Base-by-base conservation (phyloP, 2,888 invertebrate species). In the Coelopa pilipes region DNA sequence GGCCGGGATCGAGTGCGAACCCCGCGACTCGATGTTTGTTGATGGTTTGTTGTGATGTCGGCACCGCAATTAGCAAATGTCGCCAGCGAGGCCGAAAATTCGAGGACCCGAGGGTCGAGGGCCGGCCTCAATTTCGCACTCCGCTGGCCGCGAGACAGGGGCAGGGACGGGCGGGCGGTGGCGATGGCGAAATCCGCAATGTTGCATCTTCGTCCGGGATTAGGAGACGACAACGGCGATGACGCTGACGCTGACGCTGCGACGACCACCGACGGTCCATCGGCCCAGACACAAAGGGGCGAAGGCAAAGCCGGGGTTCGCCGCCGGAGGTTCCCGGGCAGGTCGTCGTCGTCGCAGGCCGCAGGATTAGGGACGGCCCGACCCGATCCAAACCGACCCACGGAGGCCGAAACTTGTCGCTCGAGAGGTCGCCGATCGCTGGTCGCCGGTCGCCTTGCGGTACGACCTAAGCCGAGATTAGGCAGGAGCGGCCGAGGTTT, bases 1-100 rank as follows among this genome's bases (percentile, higher is more conserved):
- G 60, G 9, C 70, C 24, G 24, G 62, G 68, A 67, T 80, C 80
- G 81, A 80, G 79, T 80, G 81, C 80, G 79, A 78, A 80, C 76
- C 19, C 24, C 1, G 49, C 19, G 59, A 19, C 19, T 69, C 57
- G 46, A 13, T 17, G 47, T 17, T 24, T 19, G 57, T 7, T 21
- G 71, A 71, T 62, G 71, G 49, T 53, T 62, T 49, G 70, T 50
- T 70, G 45, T 62, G 70, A 34, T 49, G 50, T 69, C 57, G 24
- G 55, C 11, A 5, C 17, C 19, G 70, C 62, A 60, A 60, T 70
- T 60, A 60, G 70, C 60, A 60, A 49, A 49, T 60, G 70, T 60
- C 70, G 60, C 70, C 66, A 50, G 7, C 7, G 34, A 34, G 34
- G 34, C 34, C 34, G 34, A 34, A 34, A 34, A 34, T 34, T 34